Base-by-base conservation (phyloP, 2,888 invertebrate genomes). In the Eumerus sabulonum region DNA sequence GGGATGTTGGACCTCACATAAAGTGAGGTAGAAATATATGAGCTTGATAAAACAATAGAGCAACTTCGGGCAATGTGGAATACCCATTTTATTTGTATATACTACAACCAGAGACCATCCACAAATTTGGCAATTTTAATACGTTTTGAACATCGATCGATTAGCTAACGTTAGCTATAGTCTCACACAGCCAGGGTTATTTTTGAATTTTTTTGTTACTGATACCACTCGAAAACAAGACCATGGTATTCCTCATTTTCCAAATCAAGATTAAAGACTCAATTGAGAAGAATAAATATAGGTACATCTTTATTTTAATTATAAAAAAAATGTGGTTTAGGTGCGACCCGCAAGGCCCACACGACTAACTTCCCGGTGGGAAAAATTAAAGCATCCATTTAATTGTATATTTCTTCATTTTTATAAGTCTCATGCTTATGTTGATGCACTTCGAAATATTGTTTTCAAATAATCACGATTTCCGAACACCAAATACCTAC, bases 191-290 rank as follows among this genome's bases (percentile, higher is more conserved):
- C 14, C 13, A 14, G 3, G 14, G 45, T 45, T 45, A 45, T 45
- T 45, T 14, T 45, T 45, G 13, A 3, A 5, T 40, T 40, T 1
- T 40, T n/a, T 14, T 45, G 7, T n/a, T 45, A 14, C 16, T 45
- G 45, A 45, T 14, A 45, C 14, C 45, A 45, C 45, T 73, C 5
- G 9, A 40, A 40, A 40, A 5, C 40, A 48, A 48, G 48, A 48
- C 5, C 9, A 18, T 45, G 11, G 48, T 48, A 47, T 16, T 47
- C 17, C 53, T 18, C 19, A 42, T 56, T 42, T 42, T 7, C 18
- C 42, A 18, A 56, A 56, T 19, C 42, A 42, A 56, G 42, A 42
- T 35, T 56, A 56, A 18, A 56, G 42, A 56, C 40, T 56, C 56
- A 42, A 19, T 56, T 44, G n/a, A 56, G 13, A 44, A 56, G 42